These are phyloP conservation scores for Conchocele bisecta DNA, from an alignment of 2,888 invertebrate genomes.

Conservation along the genomic window DNA sequence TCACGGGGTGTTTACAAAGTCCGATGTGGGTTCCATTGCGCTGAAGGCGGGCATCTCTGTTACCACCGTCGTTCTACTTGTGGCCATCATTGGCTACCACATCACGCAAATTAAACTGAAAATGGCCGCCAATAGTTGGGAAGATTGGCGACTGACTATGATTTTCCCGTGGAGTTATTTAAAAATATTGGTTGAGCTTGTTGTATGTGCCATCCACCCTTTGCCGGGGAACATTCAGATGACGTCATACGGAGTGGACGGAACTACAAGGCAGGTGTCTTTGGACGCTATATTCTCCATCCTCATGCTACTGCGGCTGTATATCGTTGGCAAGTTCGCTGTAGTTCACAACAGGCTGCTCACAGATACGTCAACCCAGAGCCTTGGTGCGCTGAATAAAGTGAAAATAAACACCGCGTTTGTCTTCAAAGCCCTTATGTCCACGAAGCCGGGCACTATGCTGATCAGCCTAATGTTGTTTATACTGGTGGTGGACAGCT, in stretches of 20 bases:
- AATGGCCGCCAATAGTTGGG: conserved; percentile 72
- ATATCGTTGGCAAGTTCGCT: conserved; percentile 68
- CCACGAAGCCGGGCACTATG: conserved; percentile 70
- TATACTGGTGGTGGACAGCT: conserved; percentile 68
- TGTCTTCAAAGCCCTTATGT: conserved; percentile 76
- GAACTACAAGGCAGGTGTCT: conserved; percentile 58
- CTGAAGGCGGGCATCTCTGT: conserved; percentile 66
- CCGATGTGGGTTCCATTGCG: conserved; percentile 57
- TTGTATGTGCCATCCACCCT: conserved; percentile 71
- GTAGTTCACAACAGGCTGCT: conserved; percentile 71
- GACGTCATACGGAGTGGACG: conserved; percentile 56
- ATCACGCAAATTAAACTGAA: conserved; percentile 63
- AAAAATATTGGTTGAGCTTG: conserved; percentile 64
- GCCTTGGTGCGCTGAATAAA: conserved; percentile 73
- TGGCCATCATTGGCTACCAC: conserved; percentile 64
- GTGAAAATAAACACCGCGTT: conserved; percentile 75
- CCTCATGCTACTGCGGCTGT: conserved; percentile 70
- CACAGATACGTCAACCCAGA: conserved; percentile 73
- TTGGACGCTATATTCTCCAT: conserved; percentile 72
- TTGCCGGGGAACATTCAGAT: conserved; percentile 64
- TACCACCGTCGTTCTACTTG: conserved; percentile 61
- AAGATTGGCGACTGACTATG: conserved; percentile 72
- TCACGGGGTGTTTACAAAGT: conserved; percentile 56
- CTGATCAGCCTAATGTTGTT: conserved; percentile 66
- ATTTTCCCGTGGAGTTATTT: conserved; percentile 59